These are phyloP conservation scores for Coenonympha arcania DNA, from an alignment of 2,888 invertebrate species.

Conservation along the genomic window DNA sequence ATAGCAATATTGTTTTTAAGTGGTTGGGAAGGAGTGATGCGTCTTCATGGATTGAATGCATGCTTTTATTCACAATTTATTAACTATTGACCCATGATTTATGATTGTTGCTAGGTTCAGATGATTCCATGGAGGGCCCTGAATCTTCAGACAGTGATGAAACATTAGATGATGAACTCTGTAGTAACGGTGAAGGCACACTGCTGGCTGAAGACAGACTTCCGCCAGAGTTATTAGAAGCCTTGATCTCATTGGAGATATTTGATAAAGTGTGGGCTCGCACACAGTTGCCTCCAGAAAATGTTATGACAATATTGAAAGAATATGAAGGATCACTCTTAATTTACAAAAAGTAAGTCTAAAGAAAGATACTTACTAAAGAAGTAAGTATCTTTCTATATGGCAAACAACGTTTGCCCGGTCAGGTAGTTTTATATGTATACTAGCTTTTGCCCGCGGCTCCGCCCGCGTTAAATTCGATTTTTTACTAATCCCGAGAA, in stretches of 20 bases:
- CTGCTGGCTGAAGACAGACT: conserved; percentile 64
- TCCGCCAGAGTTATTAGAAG: conserved; percentile 75
- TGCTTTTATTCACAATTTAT: neutral
- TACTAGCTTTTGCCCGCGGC: too few relatives aligned
- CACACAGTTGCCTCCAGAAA: conserved; percentile 69
- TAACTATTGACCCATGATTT: neutral
- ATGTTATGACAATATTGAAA: conserved; percentile 69
- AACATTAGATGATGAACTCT: conserved; percentile 54
- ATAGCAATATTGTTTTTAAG: too few relatives aligned
- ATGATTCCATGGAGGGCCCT: conserved; percentile 43
- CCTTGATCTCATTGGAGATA: conserved; percentile 73
- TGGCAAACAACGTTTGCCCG: too few relatives aligned
- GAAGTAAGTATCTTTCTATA: too few relatives aligned
- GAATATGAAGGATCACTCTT: conserved; percentile 64
- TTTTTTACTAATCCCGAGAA: too few relatives aligned
- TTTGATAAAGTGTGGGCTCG: conserved; percentile 76
- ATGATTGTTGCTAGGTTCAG: conserved; percentile 38
- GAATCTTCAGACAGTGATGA: conserved; percentile 60
- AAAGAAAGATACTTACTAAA: too few relatives aligned
- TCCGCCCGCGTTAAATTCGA: too few relatives aligned
- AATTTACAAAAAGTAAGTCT: conserved; percentile 72
- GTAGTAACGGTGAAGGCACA: conserved; percentile 55
- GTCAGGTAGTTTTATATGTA: neutral
- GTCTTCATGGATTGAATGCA: too few relatives aligned
- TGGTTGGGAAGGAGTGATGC: too few relatives aligned